These are phyloP conservation scores for Danaus plexippus DNA, from an alignment of 1,140 invertebrate species.

Conservation along the genomic window DNA sequence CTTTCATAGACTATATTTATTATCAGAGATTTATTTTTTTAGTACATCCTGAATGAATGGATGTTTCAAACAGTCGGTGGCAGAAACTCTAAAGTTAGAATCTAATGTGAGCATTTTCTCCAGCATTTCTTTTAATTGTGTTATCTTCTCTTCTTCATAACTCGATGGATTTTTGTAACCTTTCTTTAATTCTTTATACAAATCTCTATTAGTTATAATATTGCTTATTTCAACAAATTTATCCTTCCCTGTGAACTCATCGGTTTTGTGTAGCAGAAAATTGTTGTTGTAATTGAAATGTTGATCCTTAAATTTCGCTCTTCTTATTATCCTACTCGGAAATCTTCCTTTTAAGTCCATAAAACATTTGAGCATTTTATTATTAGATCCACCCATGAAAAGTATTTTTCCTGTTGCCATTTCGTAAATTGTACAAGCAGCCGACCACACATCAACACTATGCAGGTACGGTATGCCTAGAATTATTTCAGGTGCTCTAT, in stretches of 20 bases:
- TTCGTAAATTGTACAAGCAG: slow-evolving; percentile 98
- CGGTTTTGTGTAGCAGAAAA: slow-evolving; percentile 96
- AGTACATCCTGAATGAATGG: slow-evolving; percentile 96
- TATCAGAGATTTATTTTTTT: slow-evolving; percentile 50
- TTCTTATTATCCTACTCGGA: slow-evolving; percentile 95
- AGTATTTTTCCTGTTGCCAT: slow-evolving; percentile 98
- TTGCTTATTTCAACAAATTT: slow-evolving; percentile 93
- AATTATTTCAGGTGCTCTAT: slow-evolving; percentile 98
- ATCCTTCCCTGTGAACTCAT: slow-evolving; percentile 97
- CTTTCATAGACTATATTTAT: slow-evolving; percentile 14
- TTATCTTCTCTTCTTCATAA: slow-evolving; percentile 89
- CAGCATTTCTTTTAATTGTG: slow-evolving; percentile 93
- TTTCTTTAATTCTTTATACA: slow-evolving; percentile 85
- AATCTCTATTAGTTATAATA: slow-evolving; percentile 85
- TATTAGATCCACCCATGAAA: slow-evolving; percentile 98
- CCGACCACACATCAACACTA: slow-evolving; percentile 98
- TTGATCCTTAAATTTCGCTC: slow-evolving; percentile 94
- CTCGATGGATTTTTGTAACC: slow-evolving; percentile 88
- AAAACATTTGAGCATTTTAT: slow-evolving; percentile 99
- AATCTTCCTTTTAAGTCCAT: slow-evolving; percentile 98
- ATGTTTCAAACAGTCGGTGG: slow-evolving; percentile 94
- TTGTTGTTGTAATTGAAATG: slow-evolving; percentile 98
- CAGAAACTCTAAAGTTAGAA: slow-evolving; percentile 89
- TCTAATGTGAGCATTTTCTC: slow-evolving; percentile 95
- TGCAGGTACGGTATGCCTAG: slow-evolving; percentile 96